Conservation (phyloP, 2,797 vertebrate genomes). For the Meda fulgida region DNA sequence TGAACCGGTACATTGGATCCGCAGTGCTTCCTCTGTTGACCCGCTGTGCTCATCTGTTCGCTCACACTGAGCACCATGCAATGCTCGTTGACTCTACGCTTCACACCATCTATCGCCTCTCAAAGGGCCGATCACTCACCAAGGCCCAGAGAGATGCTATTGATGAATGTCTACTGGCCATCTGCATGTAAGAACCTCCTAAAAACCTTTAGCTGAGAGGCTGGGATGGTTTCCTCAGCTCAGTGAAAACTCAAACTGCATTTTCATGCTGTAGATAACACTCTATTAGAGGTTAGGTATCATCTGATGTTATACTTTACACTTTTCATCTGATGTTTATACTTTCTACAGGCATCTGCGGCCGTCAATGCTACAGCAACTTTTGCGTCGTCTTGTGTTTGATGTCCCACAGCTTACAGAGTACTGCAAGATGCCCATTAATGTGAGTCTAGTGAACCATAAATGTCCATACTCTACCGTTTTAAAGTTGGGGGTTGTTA, state of each 20-base stretch:
- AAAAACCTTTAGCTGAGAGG: neutral
- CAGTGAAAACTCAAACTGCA: neutral
- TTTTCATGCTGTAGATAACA: neutral
- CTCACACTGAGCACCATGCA: conserved; percentile 89
- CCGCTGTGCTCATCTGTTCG: conserved; percentile 91
- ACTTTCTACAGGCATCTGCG: conserved; percentile 84
- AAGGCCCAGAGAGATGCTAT: conserved; percentile 97
- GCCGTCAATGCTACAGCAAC: conserved; percentile 96
- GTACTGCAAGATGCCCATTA: conserved; percentile 94
- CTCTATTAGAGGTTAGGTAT: neutral
- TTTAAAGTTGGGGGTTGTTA: neutral
- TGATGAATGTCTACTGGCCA: conserved; percentile 93
- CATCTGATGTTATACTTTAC: neutral
- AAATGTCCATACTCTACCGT: neutral
- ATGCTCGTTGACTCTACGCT: conserved; percentile 91
- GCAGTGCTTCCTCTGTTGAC: conserved; percentile 94
- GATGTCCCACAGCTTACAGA: conserved; percentile 94
- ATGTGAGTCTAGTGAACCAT: conserved; percentile 75
- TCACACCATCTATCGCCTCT: conserved; percentile 95
- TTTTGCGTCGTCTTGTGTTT: conserved; percentile 94
- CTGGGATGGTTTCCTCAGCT: neutral
- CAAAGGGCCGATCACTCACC: conserved; percentile 96
- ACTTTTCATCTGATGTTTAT: neutral
- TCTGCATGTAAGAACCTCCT: conserved; percentile 87
- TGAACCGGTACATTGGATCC: conserved; percentile 94